phyloP scores from a whole-genome alignment of 1,140 invertebrate species.

The Venustaconcha ellipsiformis region DNA sequence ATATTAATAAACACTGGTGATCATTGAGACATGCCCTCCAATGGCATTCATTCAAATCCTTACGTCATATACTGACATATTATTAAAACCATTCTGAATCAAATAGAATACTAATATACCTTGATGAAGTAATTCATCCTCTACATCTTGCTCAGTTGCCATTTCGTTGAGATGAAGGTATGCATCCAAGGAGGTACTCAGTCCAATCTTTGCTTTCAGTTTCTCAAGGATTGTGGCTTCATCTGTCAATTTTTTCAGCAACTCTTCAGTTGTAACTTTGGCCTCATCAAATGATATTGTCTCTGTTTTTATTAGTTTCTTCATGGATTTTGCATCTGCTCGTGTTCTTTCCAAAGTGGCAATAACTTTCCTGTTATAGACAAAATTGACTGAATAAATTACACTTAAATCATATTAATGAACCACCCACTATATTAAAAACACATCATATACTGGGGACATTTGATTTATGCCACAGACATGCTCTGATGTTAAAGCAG shows the following conservation, averaged over 20 bases:
- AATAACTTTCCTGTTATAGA: slow-evolving; percentile 58
- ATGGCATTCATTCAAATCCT: too few relatives aligned
- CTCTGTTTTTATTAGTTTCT: slow-evolving; percentile 63
- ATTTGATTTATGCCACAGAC: too few relatives aligned
- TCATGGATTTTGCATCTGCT: slow-evolving; percentile 65
- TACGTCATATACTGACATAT: too few relatives aligned
- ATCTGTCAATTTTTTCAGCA: slow-evolving; percentile 59
- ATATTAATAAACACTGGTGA: too few relatives aligned
- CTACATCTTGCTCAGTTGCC: slow-evolving; percentile 61
- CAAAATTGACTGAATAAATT: neutral
- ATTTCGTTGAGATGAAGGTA: slow-evolving; percentile 67
- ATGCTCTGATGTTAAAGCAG: too few relatives aligned
- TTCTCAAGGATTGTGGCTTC: slow-evolving; percentile 67
- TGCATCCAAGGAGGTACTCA: slow-evolving; percentile 63
- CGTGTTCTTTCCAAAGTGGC: slow-evolving; percentile 65
- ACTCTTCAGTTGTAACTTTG: slow-evolving; percentile 57
- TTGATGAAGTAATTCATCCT: slow-evolving; percentile 65
- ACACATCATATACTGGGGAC: too few relatives aligned
- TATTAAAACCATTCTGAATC: too few relatives aligned
- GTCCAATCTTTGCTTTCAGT: slow-evolving; percentile 63
- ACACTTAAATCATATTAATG: too few relatives aligned
- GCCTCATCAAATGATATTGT: slow-evolving; percentile 62
- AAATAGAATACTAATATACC: slow-evolving; percentile 37
- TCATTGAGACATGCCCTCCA: too few relatives aligned
- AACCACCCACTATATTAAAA: too few relatives aligned